phyloP scores from a whole-genome alignment of 2,113 vertebrate species.

The Pangasianodon hypophthalmus region DNA sequence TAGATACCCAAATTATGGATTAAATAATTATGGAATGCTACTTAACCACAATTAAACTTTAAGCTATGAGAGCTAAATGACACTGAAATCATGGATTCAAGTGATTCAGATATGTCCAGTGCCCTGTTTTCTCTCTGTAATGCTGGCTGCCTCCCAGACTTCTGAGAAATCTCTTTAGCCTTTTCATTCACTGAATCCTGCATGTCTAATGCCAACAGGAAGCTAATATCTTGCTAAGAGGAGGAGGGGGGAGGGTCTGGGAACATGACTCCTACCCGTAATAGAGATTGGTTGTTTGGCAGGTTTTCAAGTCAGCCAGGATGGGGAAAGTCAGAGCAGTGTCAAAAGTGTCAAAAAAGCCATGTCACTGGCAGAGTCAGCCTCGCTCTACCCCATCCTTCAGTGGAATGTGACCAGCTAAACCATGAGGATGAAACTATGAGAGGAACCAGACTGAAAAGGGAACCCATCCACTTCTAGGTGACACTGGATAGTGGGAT shows the following conservation, averaged over 20 bases:
- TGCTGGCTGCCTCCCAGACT: slow-evolving; percentile 62
- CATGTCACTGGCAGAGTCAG: neutral
- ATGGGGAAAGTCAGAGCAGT: slow-evolving; percentile 51
- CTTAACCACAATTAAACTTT: neutral
- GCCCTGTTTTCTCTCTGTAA: slow-evolving; percentile 51
- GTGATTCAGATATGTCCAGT: slow-evolving; percentile 7
- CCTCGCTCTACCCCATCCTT: neutral
- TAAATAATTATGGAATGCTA: neutral
- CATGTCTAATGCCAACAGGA: slow-evolving; percentile 66
- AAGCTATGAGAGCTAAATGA: neutral
- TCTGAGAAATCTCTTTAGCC: slow-evolving; percentile 61
- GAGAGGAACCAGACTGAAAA: neutral
- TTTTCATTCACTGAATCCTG: slow-evolving; percentile 66
- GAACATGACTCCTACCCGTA: slow-evolving; percentile 68
- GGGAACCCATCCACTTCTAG: neutral
- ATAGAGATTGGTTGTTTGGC: slow-evolving; percentile 74
- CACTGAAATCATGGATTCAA: neutral
- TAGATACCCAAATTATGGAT: neutral
- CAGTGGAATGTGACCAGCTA: neutral
- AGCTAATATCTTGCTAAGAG: slow-evolving; percentile 46
- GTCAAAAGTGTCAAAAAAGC: slow-evolving; percentile 47
- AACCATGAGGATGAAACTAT: neutral
- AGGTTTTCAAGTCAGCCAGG: slow-evolving; percentile 62
- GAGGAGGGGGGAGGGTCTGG: slow-evolving; percentile 58
- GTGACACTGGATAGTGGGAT: neutral